Conservation (phyloP, 2,113 vertebrate species). For the Octodon degus region DNA sequence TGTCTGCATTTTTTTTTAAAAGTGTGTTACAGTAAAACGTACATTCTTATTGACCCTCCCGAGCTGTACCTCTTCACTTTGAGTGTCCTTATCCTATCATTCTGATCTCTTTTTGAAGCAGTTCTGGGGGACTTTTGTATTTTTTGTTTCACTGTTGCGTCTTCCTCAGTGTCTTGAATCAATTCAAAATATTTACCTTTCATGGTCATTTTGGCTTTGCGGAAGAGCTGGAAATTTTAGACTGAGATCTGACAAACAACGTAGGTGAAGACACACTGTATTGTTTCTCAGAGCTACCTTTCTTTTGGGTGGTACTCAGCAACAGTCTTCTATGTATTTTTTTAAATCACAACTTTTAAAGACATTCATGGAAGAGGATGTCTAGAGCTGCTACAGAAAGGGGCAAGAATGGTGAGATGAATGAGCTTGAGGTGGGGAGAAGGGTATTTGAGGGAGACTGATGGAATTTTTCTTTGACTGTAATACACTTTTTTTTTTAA, state of each 20-base stretch:
- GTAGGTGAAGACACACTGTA: neutral
- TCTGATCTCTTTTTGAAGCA: neutral
- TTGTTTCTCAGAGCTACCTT: neutral
- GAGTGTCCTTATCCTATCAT: neutral
- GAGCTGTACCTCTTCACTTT: neutral
- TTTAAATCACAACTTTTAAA: neutral
- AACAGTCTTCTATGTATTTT: neutral
- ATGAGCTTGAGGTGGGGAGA: neutral
- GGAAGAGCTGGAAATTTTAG: neutral
- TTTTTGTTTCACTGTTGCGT: neutral
- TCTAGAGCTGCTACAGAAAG: neutral
- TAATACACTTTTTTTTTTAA: neutral
- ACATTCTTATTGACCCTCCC: neutral
- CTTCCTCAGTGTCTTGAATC: neutral
- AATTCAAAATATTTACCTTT: neutral
- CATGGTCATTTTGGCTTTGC: neutral
- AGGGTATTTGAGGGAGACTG: neutral
- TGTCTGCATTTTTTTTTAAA: neutral
- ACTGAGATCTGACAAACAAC: neutral
- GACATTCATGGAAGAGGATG: neutral
- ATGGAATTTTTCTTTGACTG: neutral
- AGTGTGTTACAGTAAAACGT: neutral
- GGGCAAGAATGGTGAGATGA: neutral
- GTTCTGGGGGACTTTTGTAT: neutral
- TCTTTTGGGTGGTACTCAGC: neutral